phyloP scores from a whole-genome alignment of 2,888 invertebrate species.

The Pheosia tremula region DNA sequence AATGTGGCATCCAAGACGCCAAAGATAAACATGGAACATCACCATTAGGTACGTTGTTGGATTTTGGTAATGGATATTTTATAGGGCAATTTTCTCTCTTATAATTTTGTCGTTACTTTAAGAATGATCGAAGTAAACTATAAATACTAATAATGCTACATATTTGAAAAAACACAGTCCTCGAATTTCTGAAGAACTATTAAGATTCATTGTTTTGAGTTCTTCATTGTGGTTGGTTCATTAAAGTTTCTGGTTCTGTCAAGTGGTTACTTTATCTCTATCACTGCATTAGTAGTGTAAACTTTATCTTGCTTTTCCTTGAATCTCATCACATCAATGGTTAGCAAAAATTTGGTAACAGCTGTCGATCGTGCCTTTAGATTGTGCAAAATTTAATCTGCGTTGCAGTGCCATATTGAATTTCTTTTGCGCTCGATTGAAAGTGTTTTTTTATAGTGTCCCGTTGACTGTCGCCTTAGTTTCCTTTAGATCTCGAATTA shows the following conservation, averaged over 20 bases:
- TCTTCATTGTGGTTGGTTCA: constrained; percentile 26
- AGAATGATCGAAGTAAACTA: constrained; percentile 34
- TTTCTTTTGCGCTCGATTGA: constrained; percentile 79
- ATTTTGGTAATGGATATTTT: constrained; percentile 62
- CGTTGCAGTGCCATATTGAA: constrained; percentile 75
- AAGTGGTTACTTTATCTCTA: constrained; percentile 41
- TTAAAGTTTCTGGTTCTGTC: constrained; percentile 17
- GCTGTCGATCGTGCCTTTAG: constrained; percentile 73
- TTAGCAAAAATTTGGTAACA: constrained; percentile 71
- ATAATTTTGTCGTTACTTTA: constrained; percentile 50
- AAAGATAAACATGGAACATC: constrained; percentile 59
- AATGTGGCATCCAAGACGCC: constrained; percentile 58
- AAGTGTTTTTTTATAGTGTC: constrained; percentile 69
- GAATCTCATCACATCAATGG: constrained; percentile 65
- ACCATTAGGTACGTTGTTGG: constrained; percentile 42
- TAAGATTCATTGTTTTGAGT: constrained; percentile 30
- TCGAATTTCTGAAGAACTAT: constrained; percentile 20
- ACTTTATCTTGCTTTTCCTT: constrained; percentile 53
- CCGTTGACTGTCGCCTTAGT: constrained; percentile 78
- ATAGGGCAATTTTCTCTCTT: constrained; percentile 61
- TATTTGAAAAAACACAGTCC: constrained; percentile 18
- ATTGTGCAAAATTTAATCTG: constrained; percentile 82
- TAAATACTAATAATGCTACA: constrained; percentile 30
- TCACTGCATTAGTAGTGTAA: constrained; percentile 46
- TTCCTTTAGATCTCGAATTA: constrained; percentile 76